phyloP scores from a whole-genome alignment of 2,888 invertebrate species.

The Geotrupes spiniger region DNA sequence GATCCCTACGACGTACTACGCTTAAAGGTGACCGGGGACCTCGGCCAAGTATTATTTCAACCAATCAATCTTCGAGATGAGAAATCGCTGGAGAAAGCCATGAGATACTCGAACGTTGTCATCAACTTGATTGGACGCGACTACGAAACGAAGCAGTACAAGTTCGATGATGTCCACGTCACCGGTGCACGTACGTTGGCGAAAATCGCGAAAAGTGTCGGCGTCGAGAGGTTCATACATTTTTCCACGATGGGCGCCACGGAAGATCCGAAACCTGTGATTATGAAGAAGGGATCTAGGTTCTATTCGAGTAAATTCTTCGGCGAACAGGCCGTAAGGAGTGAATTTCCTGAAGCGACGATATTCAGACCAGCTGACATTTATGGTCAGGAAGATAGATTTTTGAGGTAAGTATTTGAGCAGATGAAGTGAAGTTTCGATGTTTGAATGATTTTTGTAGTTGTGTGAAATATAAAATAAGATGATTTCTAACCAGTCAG shows the following conservation, averaged over 20 bases:
- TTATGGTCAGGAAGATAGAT: slow-evolving; percentile 88
- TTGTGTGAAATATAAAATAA: too few relatives aligned
- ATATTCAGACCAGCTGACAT: slow-evolving; percentile 91
- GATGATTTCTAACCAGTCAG: too few relatives aligned
- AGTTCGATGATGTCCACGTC: slow-evolving; percentile 82
- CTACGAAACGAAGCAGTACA: slow-evolving; percentile 89
- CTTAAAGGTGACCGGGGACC: slow-evolving; percentile 85
- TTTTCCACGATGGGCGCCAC: slow-evolving; percentile 82
- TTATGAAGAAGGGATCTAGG: slow-evolving; percentile 71
- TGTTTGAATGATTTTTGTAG: too few relatives aligned
- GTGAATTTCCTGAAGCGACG: slow-evolving; percentile 94
- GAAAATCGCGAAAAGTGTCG: slow-evolving; percentile 66
- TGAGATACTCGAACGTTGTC: slow-evolving; percentile 96
- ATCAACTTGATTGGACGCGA: slow-evolving; percentile 91
- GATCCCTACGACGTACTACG: slow-evolving; percentile 77
- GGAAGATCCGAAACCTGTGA: slow-evolving; percentile 64
- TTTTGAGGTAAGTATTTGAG: slow-evolving; percentile 63
- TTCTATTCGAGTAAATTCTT: slow-evolving; percentile 75
- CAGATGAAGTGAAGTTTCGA: slow-evolving; percentile 10
- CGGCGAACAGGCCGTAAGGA: slow-evolving; percentile 87
- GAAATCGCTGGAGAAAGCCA: slow-evolving; percentile 75
- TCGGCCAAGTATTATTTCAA: slow-evolving; percentile 91
- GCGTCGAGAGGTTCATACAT: slow-evolving; percentile 91
- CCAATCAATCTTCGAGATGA: slow-evolving; percentile 84
- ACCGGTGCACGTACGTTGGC: slow-evolving; percentile 83